A percentile compares a stretch with the other conserved stretches of the same genome.
phyloP scores from a whole-genome alignment of 1,140 invertebrate genomes.

The Saccostrea echinata region DNA sequence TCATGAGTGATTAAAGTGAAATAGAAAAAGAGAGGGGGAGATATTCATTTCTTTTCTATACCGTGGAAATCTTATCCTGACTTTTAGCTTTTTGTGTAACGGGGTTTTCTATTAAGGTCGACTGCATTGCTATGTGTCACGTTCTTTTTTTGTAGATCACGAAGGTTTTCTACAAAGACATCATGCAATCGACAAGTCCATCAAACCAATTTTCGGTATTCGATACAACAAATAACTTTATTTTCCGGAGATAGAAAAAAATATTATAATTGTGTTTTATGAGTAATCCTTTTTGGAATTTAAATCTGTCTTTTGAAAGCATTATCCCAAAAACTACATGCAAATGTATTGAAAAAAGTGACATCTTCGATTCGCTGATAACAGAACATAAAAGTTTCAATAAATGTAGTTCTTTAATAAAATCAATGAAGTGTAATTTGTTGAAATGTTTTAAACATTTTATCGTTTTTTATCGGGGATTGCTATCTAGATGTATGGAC shows the following conservation, averaged over 20 bases:
- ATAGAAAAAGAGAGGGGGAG: neutral
- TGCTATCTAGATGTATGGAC: conserved; percentile 6
- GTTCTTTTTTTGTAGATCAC: neutral
- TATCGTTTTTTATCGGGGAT: neutral
- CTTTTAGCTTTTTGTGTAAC: neutral
- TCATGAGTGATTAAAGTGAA: conserved; percentile 34
- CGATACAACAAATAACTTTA: conserved; percentile 29
- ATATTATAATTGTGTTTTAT: conserved; percentile 17
- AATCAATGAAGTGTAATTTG: conserved; percentile 19
- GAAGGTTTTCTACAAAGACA: neutral
- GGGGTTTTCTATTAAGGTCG: neutral
- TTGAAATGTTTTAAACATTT: conserved; percentile 18
- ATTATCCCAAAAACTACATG: conserved; percentile 37
- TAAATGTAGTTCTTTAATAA: conserved; percentile 22
- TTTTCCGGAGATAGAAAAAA: neutral
- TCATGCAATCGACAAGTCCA: neutral
- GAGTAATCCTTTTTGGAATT: conserved; percentile 22
- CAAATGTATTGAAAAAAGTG: conserved; percentile 3
- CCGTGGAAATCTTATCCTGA: conserved; percentile 1
- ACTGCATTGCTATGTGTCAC: conserved; percentile 1
- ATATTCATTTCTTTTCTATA: neutral
- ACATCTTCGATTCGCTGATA: conserved; percentile 7
- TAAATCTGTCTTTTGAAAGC: conserved; percentile 22
- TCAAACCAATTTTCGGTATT: neutral
- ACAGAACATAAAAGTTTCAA: neutral